Conservation (phyloP, 2,888 invertebrate species). For the Caenorhabditis sp. region DNA sequence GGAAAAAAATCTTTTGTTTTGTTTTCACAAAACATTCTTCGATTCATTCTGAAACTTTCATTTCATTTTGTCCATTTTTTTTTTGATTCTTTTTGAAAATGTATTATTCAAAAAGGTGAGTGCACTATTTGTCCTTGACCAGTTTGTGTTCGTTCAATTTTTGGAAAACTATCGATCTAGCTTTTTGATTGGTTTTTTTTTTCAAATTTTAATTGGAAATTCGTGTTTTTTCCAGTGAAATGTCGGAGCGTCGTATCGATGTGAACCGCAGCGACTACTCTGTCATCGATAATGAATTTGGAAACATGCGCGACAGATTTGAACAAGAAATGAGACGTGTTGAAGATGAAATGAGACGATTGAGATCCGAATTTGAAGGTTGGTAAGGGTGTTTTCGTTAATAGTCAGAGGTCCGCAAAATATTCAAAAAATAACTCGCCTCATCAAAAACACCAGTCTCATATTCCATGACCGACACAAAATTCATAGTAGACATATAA, state of each 20-base stretch:
- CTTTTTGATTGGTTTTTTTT: not conserved
- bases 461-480: no score
- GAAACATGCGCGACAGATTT: conserved; percentile 87
- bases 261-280: conserved; percentile 65
- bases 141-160: not conserved
- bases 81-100: not conserved
- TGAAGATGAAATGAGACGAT: conserved; percentile 88
- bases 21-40: no score
- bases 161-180: not conserved
- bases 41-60: not conserved
- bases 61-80: not conserved
- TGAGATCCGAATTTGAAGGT: conserved; percentile 70
- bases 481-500: no score
- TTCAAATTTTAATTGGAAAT: no score
- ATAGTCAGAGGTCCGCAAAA: no score
- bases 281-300: conserved; percentile 85
- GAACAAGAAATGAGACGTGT: conserved; percentile 89
- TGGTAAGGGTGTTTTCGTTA: conserved; percentile 2
- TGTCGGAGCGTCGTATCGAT: conserved; percentile 66
- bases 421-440: no score
- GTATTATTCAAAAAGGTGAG: conserved; percentile 1
- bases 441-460: not conserved
- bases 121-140: conserved; percentile 1
- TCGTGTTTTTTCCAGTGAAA: conserved; percentile 31
- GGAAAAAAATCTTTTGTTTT: no score